These are phyloP conservation scores for Rhinatrema bivittatum DNA, from an alignment of 2,797 vertebrate genomes.

Conservation along the genomic window DNA sequence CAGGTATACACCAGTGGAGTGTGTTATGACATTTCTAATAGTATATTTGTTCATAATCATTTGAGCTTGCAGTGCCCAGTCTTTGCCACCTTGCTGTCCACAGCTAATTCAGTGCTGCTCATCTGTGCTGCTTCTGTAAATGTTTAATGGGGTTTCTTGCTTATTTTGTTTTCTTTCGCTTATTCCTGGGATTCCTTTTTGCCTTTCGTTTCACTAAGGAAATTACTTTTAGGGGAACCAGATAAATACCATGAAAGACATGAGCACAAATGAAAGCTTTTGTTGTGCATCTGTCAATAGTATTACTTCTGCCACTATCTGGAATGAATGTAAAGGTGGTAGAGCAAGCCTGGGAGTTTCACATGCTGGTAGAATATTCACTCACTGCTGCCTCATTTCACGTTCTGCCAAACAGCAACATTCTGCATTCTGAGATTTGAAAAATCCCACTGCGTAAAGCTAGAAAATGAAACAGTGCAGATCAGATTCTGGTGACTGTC, in stretches of 20 bases:
- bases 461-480: too few relatives aligned
- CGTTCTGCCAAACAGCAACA: too few relatives aligned
- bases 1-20: constrained; percentile 86
- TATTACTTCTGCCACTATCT: too few relatives aligned
- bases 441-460: too few relatives aligned
- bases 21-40: constrained; percentile 47
- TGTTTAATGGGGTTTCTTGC: constrained; percentile 12
- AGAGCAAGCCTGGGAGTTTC: too few relatives aligned
- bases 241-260: constrained; percentile 46
- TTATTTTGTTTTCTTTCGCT: too few relatives aligned
- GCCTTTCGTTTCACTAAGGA: constrained; percentile 40
- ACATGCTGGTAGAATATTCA: too few relatives aligned
- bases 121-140: constrained; percentile 50
- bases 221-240: constrained; percentile 64
- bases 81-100: constrained; percentile 39
- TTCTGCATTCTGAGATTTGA: too few relatives aligned
- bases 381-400: too few relatives aligned
- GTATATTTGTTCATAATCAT: constrained; percentile 49
- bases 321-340: too few relatives aligned
- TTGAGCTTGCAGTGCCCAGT: constrained; percentile 52
- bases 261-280: constrained; percentile 2
- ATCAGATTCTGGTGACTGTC: too few relatives aligned
- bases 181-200: constrained; percentile 22
- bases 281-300: too few relatives aligned
- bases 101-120: constrained; percentile 51